These are phyloP conservation scores for Drosophila colorata DNA, from an alignment of 2,888 invertebrate genomes.

Conservation along the genomic window DNA sequence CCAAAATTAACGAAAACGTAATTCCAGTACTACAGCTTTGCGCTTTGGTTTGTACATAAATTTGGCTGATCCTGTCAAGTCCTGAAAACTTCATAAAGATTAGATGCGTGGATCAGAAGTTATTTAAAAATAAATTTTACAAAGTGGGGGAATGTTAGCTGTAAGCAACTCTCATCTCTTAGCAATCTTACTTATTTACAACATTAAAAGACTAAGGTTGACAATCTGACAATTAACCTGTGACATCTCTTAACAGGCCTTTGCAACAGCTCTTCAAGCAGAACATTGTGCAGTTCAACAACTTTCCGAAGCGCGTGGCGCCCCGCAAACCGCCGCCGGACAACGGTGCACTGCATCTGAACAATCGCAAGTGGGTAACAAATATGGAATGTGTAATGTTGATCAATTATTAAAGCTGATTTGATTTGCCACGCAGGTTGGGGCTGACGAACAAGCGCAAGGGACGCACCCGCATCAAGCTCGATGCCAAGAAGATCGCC, in stretches of 20 bases:
- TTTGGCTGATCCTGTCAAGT: no score
- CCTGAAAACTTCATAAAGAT: no score
- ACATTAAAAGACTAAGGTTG: no score
- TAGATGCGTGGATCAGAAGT: no score
- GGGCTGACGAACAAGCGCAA: conserved; percentile 82
- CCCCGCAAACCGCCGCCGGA: conserved; percentile 69
- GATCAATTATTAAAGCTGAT: background rate
- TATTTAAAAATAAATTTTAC: no score
- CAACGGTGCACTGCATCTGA: conserved; percentile 78
- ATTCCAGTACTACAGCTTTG: no score
- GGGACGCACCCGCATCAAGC: conserved; percentile 84
- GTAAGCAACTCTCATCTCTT: no score
- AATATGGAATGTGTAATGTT: background rate
- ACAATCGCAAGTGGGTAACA: conserved; percentile 81
- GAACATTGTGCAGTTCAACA: conserved; percentile 84
- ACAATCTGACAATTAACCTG: background rate
- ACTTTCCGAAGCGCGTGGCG: conserved; percentile 81
- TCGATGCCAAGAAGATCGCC: conserved; percentile 84
- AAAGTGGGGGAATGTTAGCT: no score
- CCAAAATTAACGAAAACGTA: no score
- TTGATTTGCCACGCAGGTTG: conserved; percentile 25
- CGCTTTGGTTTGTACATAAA: no score
- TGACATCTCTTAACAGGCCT: conserved; percentile 67
- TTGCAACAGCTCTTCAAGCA: conserved; percentile 84
- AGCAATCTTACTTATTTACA: no score